Base-by-base conservation (phyloP, 2,797 vertebrate species). In the Sibirionetta formosa region DNA sequence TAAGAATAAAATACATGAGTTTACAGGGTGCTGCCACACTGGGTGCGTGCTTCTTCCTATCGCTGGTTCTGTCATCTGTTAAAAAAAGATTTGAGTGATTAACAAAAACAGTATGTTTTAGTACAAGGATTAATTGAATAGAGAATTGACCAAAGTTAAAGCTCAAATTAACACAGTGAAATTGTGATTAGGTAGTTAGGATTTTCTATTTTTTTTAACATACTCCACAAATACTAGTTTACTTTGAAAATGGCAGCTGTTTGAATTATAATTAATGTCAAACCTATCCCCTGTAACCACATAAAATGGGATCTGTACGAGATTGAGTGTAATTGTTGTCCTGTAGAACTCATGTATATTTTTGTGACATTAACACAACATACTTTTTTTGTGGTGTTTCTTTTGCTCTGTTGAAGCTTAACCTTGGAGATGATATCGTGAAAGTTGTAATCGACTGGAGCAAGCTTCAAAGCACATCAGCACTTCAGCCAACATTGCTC, bases 351-450 rank as follows among this genome's bases (percentile, higher is more conserved):
- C 65, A 84, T 87, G 31, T 31, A 9, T 94, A 33, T 14, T 92
- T 93, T 92, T 96, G 76, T 96, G 89, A 81, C 29, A n/a, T 72
- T 94, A 83, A 68, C 85, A 60, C 35, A 94, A 53, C 46, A 75
- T 95, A 96, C 40, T 91, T 94, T 94, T 97, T 95, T 91, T 96
- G 82, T 91, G 80, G 86, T 96, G 73, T 97, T 97, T 96, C 57
- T 97, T 97, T 93, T 98, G 86, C 81, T 63, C 69, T 94, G 96
- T 98, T 97, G 78, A 98, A 99, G 99, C 97, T 99, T 95, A 98
- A 99, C 94, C 95, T 99, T 78, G 98, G 95, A 88, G 98, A 99
- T 19, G 98, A 98, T 97, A 98, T 98, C 48, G 98, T 99, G 98
- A 99, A 98, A 98, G 98, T 99, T 97, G 98, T 98, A 82, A 98